phyloP scores from a whole-genome alignment of 2,888 invertebrate genomes.

The Aphodius sticticus region DNA sequence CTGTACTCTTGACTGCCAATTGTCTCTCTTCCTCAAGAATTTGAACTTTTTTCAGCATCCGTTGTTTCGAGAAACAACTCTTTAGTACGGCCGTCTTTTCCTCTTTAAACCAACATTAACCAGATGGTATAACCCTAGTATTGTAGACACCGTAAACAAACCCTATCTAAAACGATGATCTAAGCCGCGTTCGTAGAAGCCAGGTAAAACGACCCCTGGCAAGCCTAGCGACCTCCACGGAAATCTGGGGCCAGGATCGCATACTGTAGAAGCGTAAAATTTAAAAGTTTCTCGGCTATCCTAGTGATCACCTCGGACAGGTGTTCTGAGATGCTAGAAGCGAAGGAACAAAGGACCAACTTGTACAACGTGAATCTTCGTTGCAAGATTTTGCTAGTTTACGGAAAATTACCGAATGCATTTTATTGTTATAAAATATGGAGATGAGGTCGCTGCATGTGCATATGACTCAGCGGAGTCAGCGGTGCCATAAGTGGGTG shows the following conservation, averaged over 20 bases:
- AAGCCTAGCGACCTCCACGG: background rate
- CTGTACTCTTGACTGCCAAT: too few relatives aligned
- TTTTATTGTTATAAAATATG: background rate
- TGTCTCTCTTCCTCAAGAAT: too few relatives aligned
- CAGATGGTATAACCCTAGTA: background rate
- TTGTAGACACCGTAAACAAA: background rate
- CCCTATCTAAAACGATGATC: constrained; percentile 4
- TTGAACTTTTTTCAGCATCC: too few relatives aligned
- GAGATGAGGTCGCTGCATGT: background rate
- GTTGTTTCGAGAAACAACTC: background rate
- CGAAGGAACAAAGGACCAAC: background rate
- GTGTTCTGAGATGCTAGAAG: background rate
- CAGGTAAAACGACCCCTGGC: background rate
- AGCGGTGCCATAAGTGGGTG: background rate
- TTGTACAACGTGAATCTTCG: background rate
- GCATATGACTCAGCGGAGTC: background rate
- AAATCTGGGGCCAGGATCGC: background rate
- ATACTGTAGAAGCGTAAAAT: background rate
- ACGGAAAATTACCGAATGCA: background rate
- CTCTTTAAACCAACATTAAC: background rate
- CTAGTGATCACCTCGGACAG: background rate
- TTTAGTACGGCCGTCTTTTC: background rate
- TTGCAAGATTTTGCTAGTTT: background rate
- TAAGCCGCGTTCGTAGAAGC: background rate
- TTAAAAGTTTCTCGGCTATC: background rate